Conservation (phyloP, 2,113 vertebrate species). For the Fregata magnificens region DNA sequence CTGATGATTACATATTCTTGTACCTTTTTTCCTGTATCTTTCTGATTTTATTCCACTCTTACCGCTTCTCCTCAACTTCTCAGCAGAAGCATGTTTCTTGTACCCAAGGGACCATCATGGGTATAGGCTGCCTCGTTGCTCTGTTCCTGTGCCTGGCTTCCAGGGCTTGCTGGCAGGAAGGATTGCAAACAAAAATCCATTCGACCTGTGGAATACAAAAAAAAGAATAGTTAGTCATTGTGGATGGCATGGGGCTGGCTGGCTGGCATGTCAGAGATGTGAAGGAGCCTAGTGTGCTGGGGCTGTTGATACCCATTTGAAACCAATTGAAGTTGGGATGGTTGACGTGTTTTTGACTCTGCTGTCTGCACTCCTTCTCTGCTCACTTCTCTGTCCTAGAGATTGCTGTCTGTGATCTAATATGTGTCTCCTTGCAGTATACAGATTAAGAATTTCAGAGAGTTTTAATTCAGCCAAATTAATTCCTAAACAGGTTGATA, state of each 20-base stretch:
- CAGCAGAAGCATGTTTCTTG: background rate
- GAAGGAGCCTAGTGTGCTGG: background rate
- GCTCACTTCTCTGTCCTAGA: background rate
- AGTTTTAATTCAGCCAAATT: background rate
- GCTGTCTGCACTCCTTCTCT: background rate
- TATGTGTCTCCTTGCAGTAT: background rate
- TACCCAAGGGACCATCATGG: background rate
- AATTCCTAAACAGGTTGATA: background rate
- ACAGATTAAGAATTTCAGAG: background rate
- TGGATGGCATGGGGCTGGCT: background rate
- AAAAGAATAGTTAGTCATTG: rapidly evolving
- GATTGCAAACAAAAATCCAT: background rate
- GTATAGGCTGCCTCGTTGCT: background rate
- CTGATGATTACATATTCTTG: background rate
- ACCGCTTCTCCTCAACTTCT: background rate
- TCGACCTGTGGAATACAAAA: background rate
- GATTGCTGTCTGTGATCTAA: background rate
- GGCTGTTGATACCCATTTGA: background rate
- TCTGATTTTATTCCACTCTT: background rate
- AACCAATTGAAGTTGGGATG: background rate
- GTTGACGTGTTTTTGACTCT: background rate
- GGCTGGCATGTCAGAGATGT: background rate
- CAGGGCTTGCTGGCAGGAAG: background rate
- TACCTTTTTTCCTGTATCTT: background rate
- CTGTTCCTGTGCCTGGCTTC: background rate